Base-by-base conservation (phyloP, 1,140 invertebrate genomes). In the Pogonomyrmex barbatus region DNA sequence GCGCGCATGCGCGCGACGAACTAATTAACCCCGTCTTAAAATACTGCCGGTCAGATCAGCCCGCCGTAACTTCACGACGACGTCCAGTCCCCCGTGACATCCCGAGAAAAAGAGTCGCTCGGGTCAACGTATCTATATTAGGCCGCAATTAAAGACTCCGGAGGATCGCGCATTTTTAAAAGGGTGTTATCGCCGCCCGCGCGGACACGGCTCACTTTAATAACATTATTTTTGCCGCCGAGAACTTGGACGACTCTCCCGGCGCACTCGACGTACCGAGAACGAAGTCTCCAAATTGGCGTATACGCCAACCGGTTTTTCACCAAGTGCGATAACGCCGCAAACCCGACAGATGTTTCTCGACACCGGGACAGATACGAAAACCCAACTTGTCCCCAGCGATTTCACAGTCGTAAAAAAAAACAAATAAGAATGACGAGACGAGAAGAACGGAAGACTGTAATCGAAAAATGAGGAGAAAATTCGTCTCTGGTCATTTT, bases 251-350 rank as follows among this genome's bases (percentile, higher is more conserved):
- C 45, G 36, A 62, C 42, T 75, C 52, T 39, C n/a, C 24, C 63
- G 42, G 30, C 4, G 45, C 30, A 30, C 36, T 62, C 36, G 50
- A 4, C 5, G 45, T 24, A 67, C 12, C 39, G 67, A 47, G 52
- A 30, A 30, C n/a, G 87, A 71, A 60, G 24, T 68, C 42, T 73
- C 83, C 68, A 89, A 89, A 89, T 88, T 68, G 83, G 88, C 70
- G 56, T 54, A 71, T 71, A 65, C 58, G 58, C 56, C 83, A 88
- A 89, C 88, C 87, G 87, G 88, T 89, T 90, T 83, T 84, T 67
- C 85, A 89, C 60, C 73, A 47, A 63, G 12, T 78, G 67, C 88
- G 89, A 90, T 90, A 90, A 90, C 85, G n/a, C 56, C n/a, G 63
- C 60, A 17, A 87, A 54, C 75, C 54, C 52, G 65, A 90, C 84